These are phyloP conservation scores for Ectemnius cavifrons DNA, from an alignment of 2,888 invertebrate species.

Conservation along the genomic window DNA sequence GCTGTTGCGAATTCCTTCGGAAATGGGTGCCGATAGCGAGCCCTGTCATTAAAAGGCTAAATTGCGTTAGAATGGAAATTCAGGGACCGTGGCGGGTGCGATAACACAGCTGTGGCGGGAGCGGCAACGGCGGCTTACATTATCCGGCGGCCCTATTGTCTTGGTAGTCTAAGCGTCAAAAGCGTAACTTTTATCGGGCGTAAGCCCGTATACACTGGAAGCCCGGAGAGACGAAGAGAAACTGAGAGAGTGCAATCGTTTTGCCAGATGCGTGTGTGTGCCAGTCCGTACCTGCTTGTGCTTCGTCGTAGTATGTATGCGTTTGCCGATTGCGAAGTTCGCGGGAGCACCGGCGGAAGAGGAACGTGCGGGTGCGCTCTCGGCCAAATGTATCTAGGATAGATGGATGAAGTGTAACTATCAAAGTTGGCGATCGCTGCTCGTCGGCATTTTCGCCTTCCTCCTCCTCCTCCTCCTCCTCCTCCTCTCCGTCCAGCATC, in stretches of 20 bases:
- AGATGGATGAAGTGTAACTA: conserved; percentile 76
- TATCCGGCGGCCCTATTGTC: conserved; percentile 43
- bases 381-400: conserved; percentile 64
- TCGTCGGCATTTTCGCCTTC: conserved; percentile 61
- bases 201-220: conserved; percentile 16
- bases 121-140: conserved; percentile 28
- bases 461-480: conserved; percentile 14
- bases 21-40: background rate
- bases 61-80: conserved; percentile 34
- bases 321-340: conserved; percentile 57
- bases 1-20: conserved; percentile 1
- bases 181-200: conserved; percentile 57
- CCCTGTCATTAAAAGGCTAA: conserved; percentile 29
- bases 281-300: background rate
- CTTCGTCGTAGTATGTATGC: too few species aligned
- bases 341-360: conserved; percentile 53
- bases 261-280: conserved; percentile 48
- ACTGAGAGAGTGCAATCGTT: conserved; percentile 34
- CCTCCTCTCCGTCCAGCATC: conserved; percentile 17
- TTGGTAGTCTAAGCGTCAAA: conserved; percentile 36
- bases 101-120: conserved; percentile 25
- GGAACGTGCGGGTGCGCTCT: too few species aligned
- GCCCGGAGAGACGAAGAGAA: background rate
- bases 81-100: conserved; percentile 24
- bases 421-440: conserved; percentile 76